phyloP scores from a whole-genome alignment of 1,140 invertebrate genomes.

The Colletes gigas region DNA sequence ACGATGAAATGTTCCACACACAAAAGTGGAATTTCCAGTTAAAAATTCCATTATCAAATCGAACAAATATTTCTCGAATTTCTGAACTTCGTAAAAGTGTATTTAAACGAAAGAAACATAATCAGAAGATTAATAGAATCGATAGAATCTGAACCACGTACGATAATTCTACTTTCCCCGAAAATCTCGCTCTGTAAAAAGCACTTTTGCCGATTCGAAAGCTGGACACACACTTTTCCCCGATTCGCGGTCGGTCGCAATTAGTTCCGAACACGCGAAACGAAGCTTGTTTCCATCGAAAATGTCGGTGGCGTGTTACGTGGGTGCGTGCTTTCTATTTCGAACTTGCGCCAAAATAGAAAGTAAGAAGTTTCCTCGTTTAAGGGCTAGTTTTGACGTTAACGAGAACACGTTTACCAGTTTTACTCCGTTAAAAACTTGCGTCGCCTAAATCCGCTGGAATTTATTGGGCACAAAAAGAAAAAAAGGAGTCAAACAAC shows the following conservation, averaged over 20 bases:
- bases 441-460: not conserved
- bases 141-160: too few species aligned
- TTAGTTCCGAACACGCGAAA: not conserved
- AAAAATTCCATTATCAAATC: too few species aligned
- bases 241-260: constrained; percentile 12
- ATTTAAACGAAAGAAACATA: too few species aligned
- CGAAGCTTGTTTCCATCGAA: not conserved
- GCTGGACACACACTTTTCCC: not conserved
- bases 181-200: not conserved
- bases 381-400: constrained; percentile 32
- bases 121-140: too few species aligned
- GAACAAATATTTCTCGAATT: too few species aligned
- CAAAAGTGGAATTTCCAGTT: too few species aligned
- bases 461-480: not conserved
- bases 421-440: not conserved
- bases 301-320: not conserved
- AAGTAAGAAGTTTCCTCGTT: not conserved
- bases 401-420: constrained; percentile 2
- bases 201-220: not conserved
- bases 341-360: constrained; percentile 30
- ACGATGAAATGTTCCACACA: too few species aligned
- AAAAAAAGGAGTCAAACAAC: not conserved
- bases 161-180: too few species aligned
- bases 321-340: not conserved
- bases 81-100: too few species aligned